Evolutionary conservation across 1,140 invertebrate genomes (phyloP), one percentile per base, ranked within the genome.

Genomic region (Nixonia krombeini): DNA sequence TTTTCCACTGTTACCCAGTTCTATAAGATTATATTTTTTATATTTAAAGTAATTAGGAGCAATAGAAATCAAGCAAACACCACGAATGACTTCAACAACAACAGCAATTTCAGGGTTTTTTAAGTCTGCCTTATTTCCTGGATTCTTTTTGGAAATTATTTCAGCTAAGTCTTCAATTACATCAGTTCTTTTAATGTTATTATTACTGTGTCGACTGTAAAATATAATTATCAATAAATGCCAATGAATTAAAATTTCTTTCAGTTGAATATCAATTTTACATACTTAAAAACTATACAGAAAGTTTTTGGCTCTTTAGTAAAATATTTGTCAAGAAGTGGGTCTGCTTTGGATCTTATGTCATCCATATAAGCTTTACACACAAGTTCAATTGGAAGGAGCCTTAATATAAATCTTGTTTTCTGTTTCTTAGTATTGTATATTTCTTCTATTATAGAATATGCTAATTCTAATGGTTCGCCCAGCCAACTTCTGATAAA

Each of bases 401-500:
- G 76, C 38, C 94, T 88, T 0, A 95, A 74, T 2, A 96, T 87
- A 79, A 90, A 93, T 69, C 91, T 87, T 0, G 90, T 90, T 76
- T 90, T 91, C 52, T 90, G 89, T 41, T 89, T 82, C 74, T 90
- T 90, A 1, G 88, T 92, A 16, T 85, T 75, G 31, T 85, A 79
- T 44, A 96, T 85, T 78, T 96, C 91, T 70, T 90, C 87, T 12
- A 96, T 83, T 64, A 97, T 94, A 52, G 86, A 83, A 21, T 88
- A 80, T 0, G 89, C 90, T 6, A 96, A 61, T 53, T 89, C 83
- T 55, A 90, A 87, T 16, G 94, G 94, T 86, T 94, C 88, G 26
- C 89, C 84, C 42, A 95, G 73, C 13, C 89, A 91, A 4, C 91
- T 92, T 74, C 89, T 89, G 50, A 97, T 95, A 79, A 97, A 97